phyloP scores from a whole-genome alignment of 2,797 vertebrate genomes.

The Sphaeramia orbicularis region DNA sequence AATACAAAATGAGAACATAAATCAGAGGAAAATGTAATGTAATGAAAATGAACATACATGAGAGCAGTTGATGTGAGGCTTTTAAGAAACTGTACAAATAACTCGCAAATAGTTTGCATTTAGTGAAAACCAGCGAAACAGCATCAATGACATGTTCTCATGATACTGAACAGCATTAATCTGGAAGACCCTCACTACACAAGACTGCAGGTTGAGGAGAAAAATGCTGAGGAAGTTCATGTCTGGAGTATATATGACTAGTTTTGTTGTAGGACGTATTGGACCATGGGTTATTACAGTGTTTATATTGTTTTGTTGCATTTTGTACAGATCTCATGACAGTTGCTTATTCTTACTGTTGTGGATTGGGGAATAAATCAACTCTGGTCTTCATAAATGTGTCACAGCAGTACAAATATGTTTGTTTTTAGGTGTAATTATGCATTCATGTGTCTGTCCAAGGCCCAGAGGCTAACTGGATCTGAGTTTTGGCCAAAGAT shows the following conservation, averaged over 20 bases:
- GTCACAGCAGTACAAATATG: neutral
- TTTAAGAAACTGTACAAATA: slow-evolving; percentile 22
- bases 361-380: neutral
- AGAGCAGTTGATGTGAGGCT: neutral
- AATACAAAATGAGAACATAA: slow-evolving; percentile 14
- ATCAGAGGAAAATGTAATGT: slow-evolving; percentile 41
- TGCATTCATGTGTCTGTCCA: slow-evolving; percentile 8
- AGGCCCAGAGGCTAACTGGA: slow-evolving; percentile 20
- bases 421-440: neutral
- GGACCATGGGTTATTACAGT: neutral
- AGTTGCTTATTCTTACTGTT: neutral
- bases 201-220: slow-evolving; percentile 22
- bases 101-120: slow-evolving; percentile 24
- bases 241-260: neutral
- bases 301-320: slow-evolving; percentile 11
- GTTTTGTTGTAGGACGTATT: slow-evolving; percentile 2
- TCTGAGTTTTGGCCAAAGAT: slow-evolving; percentile 23
- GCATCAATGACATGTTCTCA: slow-evolving; percentile 24
- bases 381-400: slow-evolving; percentile 1
- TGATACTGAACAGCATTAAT: neutral
- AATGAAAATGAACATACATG: neutral
- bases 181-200: slow-evolving; percentile 21
- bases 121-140: neutral
- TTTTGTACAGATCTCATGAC: too few relatives aligned
- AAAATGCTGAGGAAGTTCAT: slow-evolving; percentile 9